Evolutionary conservation across 1,140 invertebrate species (phyloP).

Genomic region (Cherax quadricarinatus): DNA sequence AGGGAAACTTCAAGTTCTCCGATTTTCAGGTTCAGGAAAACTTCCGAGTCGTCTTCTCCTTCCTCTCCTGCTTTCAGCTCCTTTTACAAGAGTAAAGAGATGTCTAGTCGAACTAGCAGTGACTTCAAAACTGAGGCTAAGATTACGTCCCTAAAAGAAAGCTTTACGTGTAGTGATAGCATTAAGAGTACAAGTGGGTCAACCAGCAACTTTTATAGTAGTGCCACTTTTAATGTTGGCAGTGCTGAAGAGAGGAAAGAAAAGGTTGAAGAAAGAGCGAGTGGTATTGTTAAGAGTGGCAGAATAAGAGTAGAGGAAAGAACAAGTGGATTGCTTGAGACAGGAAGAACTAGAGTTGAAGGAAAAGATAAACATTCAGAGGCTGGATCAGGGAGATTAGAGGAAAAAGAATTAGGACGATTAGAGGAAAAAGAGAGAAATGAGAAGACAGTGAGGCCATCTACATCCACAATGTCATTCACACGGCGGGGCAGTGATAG

Average conservation of each 20-base stretch:
- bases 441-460: slow-evolving; percentile 24
- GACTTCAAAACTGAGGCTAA: slow-evolving; percentile 53
- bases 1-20: slow-evolving; percentile 65
- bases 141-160: slow-evolving; percentile 49
- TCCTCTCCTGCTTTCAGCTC: slow-evolving; percentile 50
- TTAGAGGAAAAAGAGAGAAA: slow-evolving; percentile 15
- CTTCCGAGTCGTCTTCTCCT: slow-evolving; percentile 37
- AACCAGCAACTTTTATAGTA: slow-evolving; percentile 51
- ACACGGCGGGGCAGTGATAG: slow-evolving; percentile 13
- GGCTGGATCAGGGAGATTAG: neutral
- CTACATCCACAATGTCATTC: slow-evolving; percentile 11
- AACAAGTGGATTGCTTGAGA: neutral
- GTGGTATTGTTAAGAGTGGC: slow-evolving; percentile 8
- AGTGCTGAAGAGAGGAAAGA: slow-evolving; percentile 27
- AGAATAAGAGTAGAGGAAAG: slow-evolving; percentile 26
- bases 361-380: neutral
- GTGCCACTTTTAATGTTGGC: slow-evolving; percentile 54
- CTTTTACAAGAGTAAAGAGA: slow-evolving; percentile 48
- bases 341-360: slow-evolving; percentile 11
- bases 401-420: slow-evolving; percentile 3
- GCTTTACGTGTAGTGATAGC: slow-evolving; percentile 54
- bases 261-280: neutral
- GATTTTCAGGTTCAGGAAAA: slow-evolving; percentile 69
- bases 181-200: slow-evolving; percentile 56
- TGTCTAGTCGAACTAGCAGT: slow-evolving; percentile 62